Base-by-base conservation (phyloP, 1,140 invertebrate genomes). In the Phthorimaea operculella region DNA sequence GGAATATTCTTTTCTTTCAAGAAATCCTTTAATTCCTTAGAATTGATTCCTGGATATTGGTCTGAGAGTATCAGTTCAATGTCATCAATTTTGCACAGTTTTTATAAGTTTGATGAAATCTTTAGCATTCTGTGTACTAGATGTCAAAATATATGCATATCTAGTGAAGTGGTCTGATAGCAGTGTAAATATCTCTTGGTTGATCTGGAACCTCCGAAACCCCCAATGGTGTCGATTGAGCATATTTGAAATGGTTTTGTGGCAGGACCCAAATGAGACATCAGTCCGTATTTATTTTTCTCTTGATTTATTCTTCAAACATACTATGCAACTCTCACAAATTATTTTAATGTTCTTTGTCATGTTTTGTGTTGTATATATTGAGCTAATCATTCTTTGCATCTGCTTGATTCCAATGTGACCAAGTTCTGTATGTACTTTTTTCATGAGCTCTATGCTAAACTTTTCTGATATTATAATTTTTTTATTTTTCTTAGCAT, bases 231-330 rank as follows among this genome's bases (percentile, higher is more conserved):
- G 10, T 66, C 55, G 12, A 66, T 59, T 12, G 64, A 66, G 0
- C 48, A 16, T 57, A 66, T 66, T 34, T 63, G 51, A 28, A 59
- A 67, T 10, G 61, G 64, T n/a, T 57, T 49, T 58, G 42, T 62
- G 0, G 61, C 56, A 54, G 48, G 58, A 69, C 76, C 60, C 49
- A 78, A 33, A 64, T 73, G 59, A 52, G 78, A 72, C 75, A 66
- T 61, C 10, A 66, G 55, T 9, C 57, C 61, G 52, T 54, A 56
- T 42, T 50, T 56, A 12, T 60, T 9, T 63, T 74, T 52, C 33
- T 74, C 67, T 50, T 69, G 68, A 6, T 42, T 42, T 42, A 42
- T 42, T 42, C 14, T 42, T 42, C 9, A 70, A 59, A 12, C 15
- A 21, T 39, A 21, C 15, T 53, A 14, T 18, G 16, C 47, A 49